phyloP scores from a whole-genome alignment of 2,113 vertebrate genomes.

The Ciconia boyciana region DNA sequence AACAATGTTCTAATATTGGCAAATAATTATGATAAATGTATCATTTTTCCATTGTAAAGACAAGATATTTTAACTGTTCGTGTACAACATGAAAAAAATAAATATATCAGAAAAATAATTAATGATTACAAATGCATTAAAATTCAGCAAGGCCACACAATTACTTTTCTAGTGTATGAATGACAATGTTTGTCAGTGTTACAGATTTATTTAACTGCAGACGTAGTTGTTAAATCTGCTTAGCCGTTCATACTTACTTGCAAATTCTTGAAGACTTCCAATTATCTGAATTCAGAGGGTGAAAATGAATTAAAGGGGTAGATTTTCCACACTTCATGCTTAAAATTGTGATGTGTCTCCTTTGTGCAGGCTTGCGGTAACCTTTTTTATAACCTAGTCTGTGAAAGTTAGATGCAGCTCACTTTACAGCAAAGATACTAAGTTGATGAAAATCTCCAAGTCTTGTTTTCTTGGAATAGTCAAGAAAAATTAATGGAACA shows the following conservation, averaged over 20 bases:
- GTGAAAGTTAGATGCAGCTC: neutral
- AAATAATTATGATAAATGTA: neutral
- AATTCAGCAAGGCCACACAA: neutral
- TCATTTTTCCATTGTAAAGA: neutral
- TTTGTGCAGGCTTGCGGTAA: neutral
- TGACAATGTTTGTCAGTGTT: neutral
- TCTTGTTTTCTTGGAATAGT: neutral
- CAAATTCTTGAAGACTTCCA: slow-evolving; percentile 22
- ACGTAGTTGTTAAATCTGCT: neutral
- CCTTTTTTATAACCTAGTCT: neutral
- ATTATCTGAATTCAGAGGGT: slow-evolving; percentile 22
- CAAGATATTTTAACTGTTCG: neutral
- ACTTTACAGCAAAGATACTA: neutral
- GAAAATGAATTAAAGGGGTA: slow-evolving; percentile 1
- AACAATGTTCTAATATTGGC: neutral
- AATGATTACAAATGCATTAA: neutral
- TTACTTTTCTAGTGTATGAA: neutral
- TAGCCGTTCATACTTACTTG: neutral
- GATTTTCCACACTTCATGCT: neutral
- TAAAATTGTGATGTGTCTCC: neutral
- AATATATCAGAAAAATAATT: neutral
- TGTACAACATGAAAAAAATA: neutral
- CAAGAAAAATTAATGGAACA: neutral
- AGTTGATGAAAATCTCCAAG: neutral
- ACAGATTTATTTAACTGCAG: neutral